These are phyloP conservation scores for Melanaphis sacchari DNA, from an alignment of 1,140 invertebrate species.

Conservation along the genomic window DNA sequence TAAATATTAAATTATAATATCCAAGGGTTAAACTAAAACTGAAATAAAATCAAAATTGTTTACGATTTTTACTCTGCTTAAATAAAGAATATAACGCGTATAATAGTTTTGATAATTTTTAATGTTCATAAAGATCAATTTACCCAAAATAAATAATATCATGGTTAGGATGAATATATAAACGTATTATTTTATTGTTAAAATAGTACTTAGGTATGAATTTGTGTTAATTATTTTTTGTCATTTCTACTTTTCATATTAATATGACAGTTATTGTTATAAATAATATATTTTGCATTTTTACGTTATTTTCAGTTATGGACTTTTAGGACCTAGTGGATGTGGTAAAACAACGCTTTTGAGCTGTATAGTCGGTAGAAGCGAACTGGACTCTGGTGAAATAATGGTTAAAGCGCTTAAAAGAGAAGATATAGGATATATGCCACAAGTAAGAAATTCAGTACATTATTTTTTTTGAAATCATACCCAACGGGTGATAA, in stretches of 20 bases:
- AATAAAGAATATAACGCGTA: background rate
- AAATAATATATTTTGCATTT: background rate
- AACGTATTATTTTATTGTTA: too few species aligned
- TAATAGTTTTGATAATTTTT: too few species aligned
- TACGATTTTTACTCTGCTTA: background rate
- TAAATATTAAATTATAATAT: background rate
- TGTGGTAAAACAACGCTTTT: slow-evolving; percentile 84
- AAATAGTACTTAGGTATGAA: too few species aligned
- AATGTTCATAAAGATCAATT: too few species aligned
- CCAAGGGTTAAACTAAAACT: background rate
- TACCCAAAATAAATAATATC: too few species aligned
- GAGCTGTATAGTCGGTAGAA: slow-evolving; percentile 81
- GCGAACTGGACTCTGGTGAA: slow-evolving; percentile 77
- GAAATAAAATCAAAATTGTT: background rate
- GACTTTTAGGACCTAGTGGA: slow-evolving; percentile 83
- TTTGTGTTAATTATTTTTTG: too few species aligned
- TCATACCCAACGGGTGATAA: background rate
- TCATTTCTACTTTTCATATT: too few species aligned
- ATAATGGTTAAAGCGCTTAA: slow-evolving; percentile 82
- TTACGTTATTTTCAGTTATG: slow-evolving; percentile 70
- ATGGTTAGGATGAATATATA: too few species aligned
- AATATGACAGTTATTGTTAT: too few species aligned
- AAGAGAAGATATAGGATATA: slow-evolving; percentile 81
- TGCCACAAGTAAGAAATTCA: slow-evolving; percentile 73
- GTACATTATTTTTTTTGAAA: background rate